Evolutionary conservation across 2,113 vertebrate species (phyloP), one percentile per base, ranked within the genome.

Genomic region (Pseudopodoces humilis): DNA sequence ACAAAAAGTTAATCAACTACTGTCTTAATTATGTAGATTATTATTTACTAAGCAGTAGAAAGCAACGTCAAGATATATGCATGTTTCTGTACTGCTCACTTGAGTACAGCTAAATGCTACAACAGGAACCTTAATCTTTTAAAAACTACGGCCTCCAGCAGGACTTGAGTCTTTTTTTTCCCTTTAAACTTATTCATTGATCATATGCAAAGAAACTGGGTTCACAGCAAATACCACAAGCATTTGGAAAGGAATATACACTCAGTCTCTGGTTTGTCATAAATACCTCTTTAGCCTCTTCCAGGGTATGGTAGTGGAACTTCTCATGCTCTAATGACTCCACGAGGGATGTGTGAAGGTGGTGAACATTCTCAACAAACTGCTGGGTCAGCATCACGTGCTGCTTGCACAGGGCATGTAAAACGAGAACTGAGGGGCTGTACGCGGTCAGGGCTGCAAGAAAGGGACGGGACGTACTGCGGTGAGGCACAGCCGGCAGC

Each of bases 251-350:
- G 50, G 37, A 67, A 13, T 1, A 15, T 0, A 7, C 0, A 0
- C 19, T 58, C 9, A 1, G 5, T 35, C 19, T 41, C 17, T 9
- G 46, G 15, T 18, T 47, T 44, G 3, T 35, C 25, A 9, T 0
- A 25, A 75, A 92, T 97, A 99, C 99, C 98, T 99, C 96, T 65
- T 98, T 98, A 53, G 98, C 96, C 47, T 99, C 98, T 88, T 99
- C 98, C 96, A 99, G 97, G 3, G 97, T 99, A 23, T 98, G 99
- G 97, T 99, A 99, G 90, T 96, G 98, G 97, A 98, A 99, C 18
- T 94, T 49, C 20, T 99, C 98, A 0, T 63, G 83, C 9, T 98
- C 99, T 24, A 99, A 79, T 2, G 98, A 98, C 71, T 83, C 96
- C 83, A 99, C 86, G 0, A 98, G 86, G 23, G 98, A 96, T 3